Base-by-base conservation (phyloP, 2,797 vertebrate species). In the Tapera naevia region DNA sequence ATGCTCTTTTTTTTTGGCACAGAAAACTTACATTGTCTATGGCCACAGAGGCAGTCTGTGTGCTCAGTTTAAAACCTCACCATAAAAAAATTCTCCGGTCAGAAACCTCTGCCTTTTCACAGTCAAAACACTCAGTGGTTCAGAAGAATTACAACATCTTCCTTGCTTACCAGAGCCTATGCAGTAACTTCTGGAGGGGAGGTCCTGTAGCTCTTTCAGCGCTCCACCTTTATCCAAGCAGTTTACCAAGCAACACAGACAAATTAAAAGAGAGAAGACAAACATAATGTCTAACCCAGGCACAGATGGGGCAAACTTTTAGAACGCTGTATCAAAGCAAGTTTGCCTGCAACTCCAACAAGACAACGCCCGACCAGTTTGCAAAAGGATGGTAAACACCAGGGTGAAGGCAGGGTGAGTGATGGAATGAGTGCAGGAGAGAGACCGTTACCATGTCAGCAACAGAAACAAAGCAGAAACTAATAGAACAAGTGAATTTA, bases 401-500 rank as follows among this genome's bases (percentile, higher is more conserved):
- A 37, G 0, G 0, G 50, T 57, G 37, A 93, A 78, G 65, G 45
- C 61, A 86, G 53, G 8, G 33, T 22, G 60, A 92, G 84, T 43
- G 76, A 88, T 19, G 39, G 62, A 93, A 70, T 48, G 80, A 84
- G 76, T 2, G 10, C 61, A 88, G 33, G 50, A 61, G 56, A n/a
- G 18, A 48, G 17, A 35, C 25, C 64, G 21, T 41, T 71, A 58
- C 35, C 27, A 43, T 0, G 8, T 80, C 43, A 89, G 81, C 89
- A 93, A 71, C 24, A 83, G 75, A 67, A 92, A 79, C 79, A 92
- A 93, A 91, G 65, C 45, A 91, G 57, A 87, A 91, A n/a, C 17
- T 57, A 74, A 61, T 33, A 75, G 39, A 89, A 83, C 28, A 6
- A 4, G 25, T 57, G 61, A 65, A 71, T 88, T 80, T 83, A 69